These are phyloP conservation scores for Serranus cabrilla DNA, from an alignment of 2,797 vertebrate genomes.

Conservation along the genomic window DNA sequence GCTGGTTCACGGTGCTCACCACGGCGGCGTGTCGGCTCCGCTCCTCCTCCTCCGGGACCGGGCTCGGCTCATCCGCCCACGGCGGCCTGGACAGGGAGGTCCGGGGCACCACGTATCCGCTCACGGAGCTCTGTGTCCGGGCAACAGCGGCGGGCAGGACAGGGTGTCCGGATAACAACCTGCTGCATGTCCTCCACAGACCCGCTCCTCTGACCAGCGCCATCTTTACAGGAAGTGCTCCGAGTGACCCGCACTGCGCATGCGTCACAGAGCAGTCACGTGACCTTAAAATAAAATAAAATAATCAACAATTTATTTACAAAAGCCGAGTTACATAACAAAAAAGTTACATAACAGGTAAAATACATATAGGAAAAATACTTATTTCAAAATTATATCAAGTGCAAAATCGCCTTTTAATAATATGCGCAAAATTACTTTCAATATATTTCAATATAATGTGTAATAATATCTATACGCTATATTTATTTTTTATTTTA, in stretches of 20 bases:
- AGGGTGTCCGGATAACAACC: not conserved
- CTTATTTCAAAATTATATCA: too few relatives aligned
- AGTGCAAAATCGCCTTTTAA: too few relatives aligned
- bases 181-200: slow-evolving; percentile 67
- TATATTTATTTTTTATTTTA: too few relatives aligned
- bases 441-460: too few relatives aligned
- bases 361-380: too few relatives aligned
- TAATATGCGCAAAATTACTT: too few relatives aligned
- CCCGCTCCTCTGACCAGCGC: slow-evolving; percentile 52
- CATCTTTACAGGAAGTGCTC: slow-evolving; percentile 65
- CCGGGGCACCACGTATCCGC: slow-evolving; percentile 75
- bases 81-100: slow-evolving; percentile 92
- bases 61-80: slow-evolving; percentile 84
- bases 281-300: too few relatives aligned
- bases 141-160: not conserved
- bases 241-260: not conserved
- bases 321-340: too few relatives aligned
- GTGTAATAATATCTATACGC: too few relatives aligned
- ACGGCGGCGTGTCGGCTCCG: slow-evolving; percentile 81
- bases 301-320: too few relatives aligned
- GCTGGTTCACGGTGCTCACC: slow-evolving; percentile 87
- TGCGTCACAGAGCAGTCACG: slow-evolving; percentile 4
- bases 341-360: too few relatives aligned
- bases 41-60: slow-evolving; percentile 81
- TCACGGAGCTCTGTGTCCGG: slow-evolving; percentile 53